phyloP scores from a whole-genome alignment of 2,797 vertebrate species.

The Threskiornis aethiopicus region DNA sequence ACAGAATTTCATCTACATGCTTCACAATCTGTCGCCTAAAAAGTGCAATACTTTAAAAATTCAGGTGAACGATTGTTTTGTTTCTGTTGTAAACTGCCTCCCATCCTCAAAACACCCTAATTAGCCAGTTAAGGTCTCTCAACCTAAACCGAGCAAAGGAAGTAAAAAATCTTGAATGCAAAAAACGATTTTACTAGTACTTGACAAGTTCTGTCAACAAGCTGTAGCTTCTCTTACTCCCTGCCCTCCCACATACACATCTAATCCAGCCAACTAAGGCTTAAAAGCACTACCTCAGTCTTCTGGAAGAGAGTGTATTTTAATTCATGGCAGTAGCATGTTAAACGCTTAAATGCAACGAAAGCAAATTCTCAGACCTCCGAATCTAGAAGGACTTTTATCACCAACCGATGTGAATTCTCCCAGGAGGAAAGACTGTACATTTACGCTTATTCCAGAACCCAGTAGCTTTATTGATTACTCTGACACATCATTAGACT shows the following conservation, averaged over 20 bases:
- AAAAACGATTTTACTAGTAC: background rate
- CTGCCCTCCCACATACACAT: constrained; percentile 7
- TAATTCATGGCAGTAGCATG: background rate
- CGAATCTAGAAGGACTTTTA: background rate
- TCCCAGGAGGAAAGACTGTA: background rate
- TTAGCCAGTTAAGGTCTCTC: background rate
- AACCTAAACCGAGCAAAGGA: background rate
- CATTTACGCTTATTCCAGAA: background rate
- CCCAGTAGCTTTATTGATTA: background rate
- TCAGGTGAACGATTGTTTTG: background rate
- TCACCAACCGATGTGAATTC: background rate
- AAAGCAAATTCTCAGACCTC: background rate
- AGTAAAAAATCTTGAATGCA: background rate
- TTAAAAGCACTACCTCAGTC: background rate
- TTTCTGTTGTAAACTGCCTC: background rate
- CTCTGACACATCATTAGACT: background rate
- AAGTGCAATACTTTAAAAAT: background rate
- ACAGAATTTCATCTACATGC: background rate
- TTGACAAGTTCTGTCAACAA: constrained; percentile 4
- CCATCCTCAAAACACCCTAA: background rate
- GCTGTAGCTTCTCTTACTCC: constrained; percentile 8
- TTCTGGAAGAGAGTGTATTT: background rate
- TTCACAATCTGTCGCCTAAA: background rate
- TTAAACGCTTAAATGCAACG: background rate
- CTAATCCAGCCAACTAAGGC: background rate